Base-by-base conservation (phyloP, 2,113 vertebrate genomes). In the Myanophis thanlyinensis region DNA sequence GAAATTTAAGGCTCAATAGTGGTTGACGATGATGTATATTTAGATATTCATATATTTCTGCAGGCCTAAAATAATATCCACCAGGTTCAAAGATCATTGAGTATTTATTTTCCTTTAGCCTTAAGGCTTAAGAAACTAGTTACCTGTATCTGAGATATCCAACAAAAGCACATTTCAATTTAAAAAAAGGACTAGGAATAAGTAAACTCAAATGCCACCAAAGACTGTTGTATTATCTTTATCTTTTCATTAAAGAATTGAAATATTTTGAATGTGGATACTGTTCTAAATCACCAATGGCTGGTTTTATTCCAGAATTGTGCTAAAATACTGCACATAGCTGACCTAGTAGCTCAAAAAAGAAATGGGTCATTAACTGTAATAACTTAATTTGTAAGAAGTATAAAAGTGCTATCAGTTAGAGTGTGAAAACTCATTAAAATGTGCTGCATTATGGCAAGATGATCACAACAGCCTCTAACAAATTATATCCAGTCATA, bases 211-310 rank as follows among this genome's bases (percentile, higher is more conserved):
- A 0, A 30, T 59, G 73, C 62, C 94, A 48, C 49, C 94, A 92
- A 94, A 25, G 87, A 87, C 10, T 54, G 94, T 53, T 89, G 88
- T 54, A 95, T 95, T 97, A 96, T 93, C 91, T 90, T 95, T 94
- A 95, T 94, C 80, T 86, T 91, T 94, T 96, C 95, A 91, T 94
- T 95, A 94, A 94, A 95, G 46, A 93, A 95, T 27, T 94, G 95
- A 96, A 96, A 93, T 96, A 95, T 90, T 90, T 90, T 95, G 91
- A 94, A 92, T 93, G 89, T 51, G 47, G 92, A 95, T 93, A 62
- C 62, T 95, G 93, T 93, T 92, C 1, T 85, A 92, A 95, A 94
- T 89, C 47, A 90, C 94, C 95, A 95, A 94, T 67, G 95, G 93
- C 90, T 49, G 91, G 96, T 93, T 89, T 96, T 88, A 91, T 49